Conservation (phyloP, 2,113 vertebrate genomes). For the Cervus canadensis region DNA sequence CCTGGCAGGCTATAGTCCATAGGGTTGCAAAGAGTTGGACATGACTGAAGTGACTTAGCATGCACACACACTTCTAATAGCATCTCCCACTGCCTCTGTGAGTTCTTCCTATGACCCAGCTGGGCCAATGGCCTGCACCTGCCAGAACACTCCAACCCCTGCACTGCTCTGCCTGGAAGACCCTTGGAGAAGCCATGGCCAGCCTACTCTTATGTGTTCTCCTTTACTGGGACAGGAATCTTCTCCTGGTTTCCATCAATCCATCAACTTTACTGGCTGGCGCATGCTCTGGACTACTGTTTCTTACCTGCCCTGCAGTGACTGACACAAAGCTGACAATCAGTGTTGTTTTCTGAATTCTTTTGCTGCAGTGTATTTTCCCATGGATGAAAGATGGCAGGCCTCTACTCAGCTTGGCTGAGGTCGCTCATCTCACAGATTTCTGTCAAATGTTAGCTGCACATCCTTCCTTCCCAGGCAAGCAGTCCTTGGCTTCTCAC, state of each 20-base stretch:
- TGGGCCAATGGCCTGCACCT: rapidly evolving
- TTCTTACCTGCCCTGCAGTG: background rate
- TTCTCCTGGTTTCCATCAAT: background rate
- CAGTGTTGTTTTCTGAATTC: background rate
- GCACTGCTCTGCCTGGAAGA: background rate
- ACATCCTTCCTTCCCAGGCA: conserved; percentile 51
- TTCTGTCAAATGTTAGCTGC: background rate
- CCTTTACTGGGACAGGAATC: background rate
- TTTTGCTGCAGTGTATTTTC: conserved; percentile 16
- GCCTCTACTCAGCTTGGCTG: background rate
- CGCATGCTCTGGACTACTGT: rapidly evolving
- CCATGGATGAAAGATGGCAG: conserved; percentile 43
- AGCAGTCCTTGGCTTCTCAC: conserved; percentile 34
- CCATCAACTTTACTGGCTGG: background rate
- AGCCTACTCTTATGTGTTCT: background rate
- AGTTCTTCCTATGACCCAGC: background rate
- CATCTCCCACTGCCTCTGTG: background rate
- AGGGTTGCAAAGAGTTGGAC: background rate
- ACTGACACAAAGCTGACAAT: background rate
- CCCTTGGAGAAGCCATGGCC: background rate
- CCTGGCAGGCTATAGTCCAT: background rate
- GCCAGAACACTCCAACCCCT: background rate
- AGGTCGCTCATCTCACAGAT: background rate
- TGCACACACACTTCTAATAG: background rate
- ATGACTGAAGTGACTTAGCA: background rate